phyloP scores from a whole-genome alignment of 1,140 invertebrate species.

The Leguminivora glycinivorella region DNA sequence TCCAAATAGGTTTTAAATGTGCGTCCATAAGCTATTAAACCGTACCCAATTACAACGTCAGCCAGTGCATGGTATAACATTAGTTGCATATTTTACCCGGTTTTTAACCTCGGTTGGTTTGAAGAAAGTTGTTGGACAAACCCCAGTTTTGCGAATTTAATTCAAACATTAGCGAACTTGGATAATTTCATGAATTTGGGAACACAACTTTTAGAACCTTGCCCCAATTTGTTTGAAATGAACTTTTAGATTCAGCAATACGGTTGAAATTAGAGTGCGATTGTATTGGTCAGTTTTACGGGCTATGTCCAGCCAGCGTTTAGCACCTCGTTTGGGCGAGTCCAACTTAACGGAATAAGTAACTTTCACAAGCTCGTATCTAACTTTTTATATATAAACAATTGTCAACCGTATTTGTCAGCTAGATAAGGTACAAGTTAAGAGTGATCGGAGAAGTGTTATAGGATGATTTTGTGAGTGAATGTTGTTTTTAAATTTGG shows the following conservation, averaged over 20 bases:
- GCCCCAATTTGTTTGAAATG: not conserved
- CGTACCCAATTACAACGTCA: no score
- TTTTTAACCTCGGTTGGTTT: not conserved
- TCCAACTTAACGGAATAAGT: not conserved
- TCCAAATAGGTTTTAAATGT: no score
- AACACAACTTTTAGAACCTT: not conserved
- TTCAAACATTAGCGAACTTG: constrained; percentile 2
- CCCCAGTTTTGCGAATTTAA: constrained; percentile 1
- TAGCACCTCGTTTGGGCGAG: constrained; percentile 11
- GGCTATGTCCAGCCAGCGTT: not conserved
- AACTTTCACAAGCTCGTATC: not conserved
- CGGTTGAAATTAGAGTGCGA: not conserved
- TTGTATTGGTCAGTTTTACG: not conserved
- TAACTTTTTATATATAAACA: not conserved
- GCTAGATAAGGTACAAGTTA: not conserved
- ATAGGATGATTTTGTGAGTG: not conserved
- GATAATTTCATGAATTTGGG: constrained; percentile 1
- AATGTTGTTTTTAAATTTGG: constrained; percentile 25
- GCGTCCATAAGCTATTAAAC: no score
- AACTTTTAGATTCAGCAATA: not conserved
- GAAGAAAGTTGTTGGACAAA: not conserved
- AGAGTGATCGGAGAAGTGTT: not conserved
- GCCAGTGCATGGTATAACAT: no score
- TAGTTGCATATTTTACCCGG: not conserved
- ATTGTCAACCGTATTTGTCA: not conserved